These are phyloP conservation scores for Pomacea maculata DNA, from an alignment of 1,140 invertebrate genomes.

Conservation along the genomic window DNA sequence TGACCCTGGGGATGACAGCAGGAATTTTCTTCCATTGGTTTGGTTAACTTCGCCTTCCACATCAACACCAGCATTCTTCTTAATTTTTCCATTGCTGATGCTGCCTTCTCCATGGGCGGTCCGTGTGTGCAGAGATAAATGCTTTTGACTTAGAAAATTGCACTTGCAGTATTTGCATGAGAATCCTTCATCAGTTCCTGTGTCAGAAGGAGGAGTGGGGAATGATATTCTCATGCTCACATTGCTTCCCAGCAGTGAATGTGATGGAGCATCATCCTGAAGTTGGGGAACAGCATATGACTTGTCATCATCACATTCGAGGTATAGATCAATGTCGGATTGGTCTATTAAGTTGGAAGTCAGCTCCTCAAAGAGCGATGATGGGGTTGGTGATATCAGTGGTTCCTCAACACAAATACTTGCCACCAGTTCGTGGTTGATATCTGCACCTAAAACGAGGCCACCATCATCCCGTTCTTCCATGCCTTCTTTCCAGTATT, in stretches of 20 bases:
- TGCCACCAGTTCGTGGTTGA: slow-evolving; percentile 4
- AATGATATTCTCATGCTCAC: slow-evolving; percentile 33
- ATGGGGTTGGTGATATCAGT: not conserved
- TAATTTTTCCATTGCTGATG: slow-evolving; percentile 8
- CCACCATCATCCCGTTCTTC: slow-evolving; percentile 1
- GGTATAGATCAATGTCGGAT: slow-evolving; percentile 33
- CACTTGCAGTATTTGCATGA: slow-evolving; percentile 28
- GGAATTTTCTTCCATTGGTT: not conserved
- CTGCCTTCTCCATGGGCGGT: slow-evolving; percentile 16
- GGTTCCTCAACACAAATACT: slow-evolving; percentile 1
- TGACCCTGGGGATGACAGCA: not conserved
- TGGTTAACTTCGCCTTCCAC: not conserved
- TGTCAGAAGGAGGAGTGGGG: not conserved
- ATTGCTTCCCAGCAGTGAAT: slow-evolving; percentile 29
- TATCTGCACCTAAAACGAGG: not conserved
- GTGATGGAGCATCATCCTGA: not conserved
- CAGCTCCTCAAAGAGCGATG: slow-evolving; percentile 11
- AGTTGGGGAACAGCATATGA: slow-evolving; percentile 8
- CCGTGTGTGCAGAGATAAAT: slow-evolving; percentile 24
- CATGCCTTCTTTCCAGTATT: not conserved
- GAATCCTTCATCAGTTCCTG: slow-evolving; percentile 5
- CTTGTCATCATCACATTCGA: slow-evolving; percentile 43
- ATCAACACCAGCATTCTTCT: not conserved
- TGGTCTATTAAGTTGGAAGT: slow-evolving; percentile 15
- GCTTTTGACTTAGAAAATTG: slow-evolving; percentile 28